phyloP scores from a whole-genome alignment of 2,797 vertebrate genomes.

The Hypotaenidia philippensis region DNA sequence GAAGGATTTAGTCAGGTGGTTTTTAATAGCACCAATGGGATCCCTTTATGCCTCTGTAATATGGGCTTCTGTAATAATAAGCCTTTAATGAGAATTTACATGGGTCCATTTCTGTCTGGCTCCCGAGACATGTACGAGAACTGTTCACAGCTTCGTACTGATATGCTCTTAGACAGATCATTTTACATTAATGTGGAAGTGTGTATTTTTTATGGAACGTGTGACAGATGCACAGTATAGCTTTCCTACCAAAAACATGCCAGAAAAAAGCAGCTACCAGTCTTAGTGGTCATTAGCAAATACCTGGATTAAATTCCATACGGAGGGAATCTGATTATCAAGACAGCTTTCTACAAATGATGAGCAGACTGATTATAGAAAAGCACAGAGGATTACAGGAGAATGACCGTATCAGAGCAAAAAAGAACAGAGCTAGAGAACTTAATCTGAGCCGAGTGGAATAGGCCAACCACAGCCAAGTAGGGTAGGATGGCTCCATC shows the following conservation, averaged over 20 bases:
- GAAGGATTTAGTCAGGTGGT: not conserved
- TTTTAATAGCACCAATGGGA: not conserved
- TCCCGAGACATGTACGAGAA: not conserved
- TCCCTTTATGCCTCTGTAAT: not conserved
- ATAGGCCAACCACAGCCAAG: slow-evolving; percentile 18
- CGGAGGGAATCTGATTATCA: slow-evolving; percentile 5
- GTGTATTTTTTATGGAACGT: not conserved
- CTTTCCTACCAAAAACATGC: not conserved
- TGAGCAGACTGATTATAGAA: slow-evolving; percentile 45
- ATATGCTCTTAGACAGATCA: not conserved
- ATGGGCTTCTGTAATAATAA: not conserved
- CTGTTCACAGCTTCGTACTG: not conserved
- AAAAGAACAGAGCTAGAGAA: slow-evolving; percentile 14
- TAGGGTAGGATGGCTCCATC: slow-evolving; percentile 24
- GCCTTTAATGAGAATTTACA: slow-evolving; percentile 5
- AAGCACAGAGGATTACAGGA: slow-evolving; percentile 41
- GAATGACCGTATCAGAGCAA: not conserved
- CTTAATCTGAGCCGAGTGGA: slow-evolving; percentile 48
- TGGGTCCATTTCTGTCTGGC: not conserved
- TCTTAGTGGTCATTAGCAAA: slow-evolving; percentile 34
- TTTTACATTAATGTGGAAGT: not conserved
- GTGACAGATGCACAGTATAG: not conserved
- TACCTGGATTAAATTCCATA: slow-evolving; percentile 38
- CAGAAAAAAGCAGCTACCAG: not conserved
- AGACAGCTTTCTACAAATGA: slow-evolving; percentile 20